Conservation (phyloP, 2,888 invertebrate genomes). For the Schrankia costaestrigalis region DNA sequence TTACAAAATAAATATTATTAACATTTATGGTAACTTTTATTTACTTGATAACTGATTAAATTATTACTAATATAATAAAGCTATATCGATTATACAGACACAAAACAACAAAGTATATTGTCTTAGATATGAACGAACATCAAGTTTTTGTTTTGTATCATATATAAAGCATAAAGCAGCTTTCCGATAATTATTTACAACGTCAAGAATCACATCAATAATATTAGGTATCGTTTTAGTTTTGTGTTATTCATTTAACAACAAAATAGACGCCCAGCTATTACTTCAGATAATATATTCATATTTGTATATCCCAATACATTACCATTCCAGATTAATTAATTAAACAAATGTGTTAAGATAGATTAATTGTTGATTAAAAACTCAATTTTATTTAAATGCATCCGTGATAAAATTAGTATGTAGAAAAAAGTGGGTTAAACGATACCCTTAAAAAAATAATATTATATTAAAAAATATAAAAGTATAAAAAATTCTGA, state of each 20-base stretch:
- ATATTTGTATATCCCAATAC: too few relatives aligned
- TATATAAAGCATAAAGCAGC: conserved; percentile 13
- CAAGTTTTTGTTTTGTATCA: conserved; percentile 19
- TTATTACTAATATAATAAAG: too few relatives aligned
- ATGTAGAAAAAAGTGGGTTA: conserved; percentile 15
- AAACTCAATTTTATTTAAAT: conserved; percentile 31
- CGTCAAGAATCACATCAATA: too few relatives aligned
- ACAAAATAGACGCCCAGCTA: too few relatives aligned
- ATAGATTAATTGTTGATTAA: too few relatives aligned
- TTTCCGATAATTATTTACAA: conserved; percentile 7
- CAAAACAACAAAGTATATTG: conserved; percentile 20
- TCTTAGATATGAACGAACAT: conserved; percentile 24
- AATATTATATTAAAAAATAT: conserved; percentile 26
- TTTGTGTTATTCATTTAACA: too few relatives aligned
- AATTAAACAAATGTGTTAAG: too few relatives aligned
- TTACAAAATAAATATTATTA: conserved; percentile 32
- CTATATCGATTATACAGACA: conserved; percentile 26
- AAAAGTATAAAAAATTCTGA: conserved; percentile 31
- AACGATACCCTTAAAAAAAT: conserved; percentile 6
- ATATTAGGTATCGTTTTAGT: too few relatives aligned
- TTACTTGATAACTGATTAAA: conserved; percentile 24
- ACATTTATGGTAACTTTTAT: conserved; percentile 34
- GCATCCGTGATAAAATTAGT: conserved; percentile 31
- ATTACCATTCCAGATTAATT: too few relatives aligned
- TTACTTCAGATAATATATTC: too few relatives aligned